Evolutionary conservation across 2,113 vertebrate genomes (phyloP), one percentile per base, ranked within the genome.

Genomic region (Apus apus): DNA sequence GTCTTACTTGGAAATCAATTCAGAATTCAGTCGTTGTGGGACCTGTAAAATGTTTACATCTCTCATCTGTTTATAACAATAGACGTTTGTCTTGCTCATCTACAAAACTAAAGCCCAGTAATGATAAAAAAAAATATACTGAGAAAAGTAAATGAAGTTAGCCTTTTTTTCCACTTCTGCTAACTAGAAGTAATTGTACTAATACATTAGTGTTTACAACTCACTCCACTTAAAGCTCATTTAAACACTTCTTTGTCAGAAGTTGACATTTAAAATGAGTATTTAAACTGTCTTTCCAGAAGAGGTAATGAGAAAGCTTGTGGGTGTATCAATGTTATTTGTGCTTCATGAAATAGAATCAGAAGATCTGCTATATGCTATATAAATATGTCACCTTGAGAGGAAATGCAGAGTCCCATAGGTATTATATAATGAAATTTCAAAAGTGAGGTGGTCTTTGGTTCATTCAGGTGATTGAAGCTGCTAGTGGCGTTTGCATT

Each of bases 1-100:
- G 78, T 78, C 96, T 5, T 43, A 43, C 40, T 43, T 11, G 22
- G 45, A 27, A 96, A 93, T 96, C 93, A 93, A 30, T 96, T 97
- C 86, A 96, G 82, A 94, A 98, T 85, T 93, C 66, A 84, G 76
- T 93, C 77, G 25, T 95, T 97, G 87, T 94, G 90, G 86, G 91
- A 97, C 96, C 95, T 96, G 70, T 91, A 90, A 96, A 96, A 66
- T 97, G 92, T 97, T 98, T 98, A 96, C 91, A 65, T 97, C 98
- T 97, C 87, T 97, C 96, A 97, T 97, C 93, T 93, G 66, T 96
- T 79, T 93, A 76, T 93, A 96, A 96, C 94, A 98, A 95, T 73
- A 87, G 75, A 93, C 70, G 75, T 96, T 96, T 93, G n/a, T 94
- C 93, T 90, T 97, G 87, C 57, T 61, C 66, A 82, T 97, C 73